Percentiles rank a stretch among this genome's conserved stretches.
These are phyloP conservation scores for Aplysia californica DNA, from an alignment of 1,140 invertebrate genomes.

Conservation along the genomic window DNA sequence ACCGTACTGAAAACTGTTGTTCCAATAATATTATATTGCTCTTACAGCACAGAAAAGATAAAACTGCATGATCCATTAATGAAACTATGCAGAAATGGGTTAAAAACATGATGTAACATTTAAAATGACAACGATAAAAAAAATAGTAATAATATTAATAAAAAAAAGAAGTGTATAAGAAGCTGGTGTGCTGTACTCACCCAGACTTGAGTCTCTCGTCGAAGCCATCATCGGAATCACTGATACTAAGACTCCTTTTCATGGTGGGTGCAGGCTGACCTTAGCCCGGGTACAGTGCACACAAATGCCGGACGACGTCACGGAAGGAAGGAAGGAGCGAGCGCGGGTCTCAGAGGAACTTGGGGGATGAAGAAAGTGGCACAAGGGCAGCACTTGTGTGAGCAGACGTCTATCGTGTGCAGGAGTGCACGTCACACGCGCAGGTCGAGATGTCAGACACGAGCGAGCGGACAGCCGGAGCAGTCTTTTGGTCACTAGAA, in stretches of 20 bases:
- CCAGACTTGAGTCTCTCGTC: conserved; percentile 67
- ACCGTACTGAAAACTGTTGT: no score
- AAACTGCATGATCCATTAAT: no score
- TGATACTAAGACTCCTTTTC: conserved; percentile 68
- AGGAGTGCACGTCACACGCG: background rate
- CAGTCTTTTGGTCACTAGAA: background rate
- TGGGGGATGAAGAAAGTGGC: background rate
- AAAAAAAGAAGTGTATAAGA: no score
- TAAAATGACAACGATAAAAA: no score
- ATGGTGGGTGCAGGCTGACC: conserved; percentile 37
- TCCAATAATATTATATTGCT: no score
- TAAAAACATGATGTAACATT: no score
- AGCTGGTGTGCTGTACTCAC: conserved; percentile 61
- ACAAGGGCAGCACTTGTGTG: background rate
- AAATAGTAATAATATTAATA: no score
- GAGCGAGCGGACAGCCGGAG: background rate
- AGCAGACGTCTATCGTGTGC: background rate
- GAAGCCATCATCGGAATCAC: conserved; percentile 67
- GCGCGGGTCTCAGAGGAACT: background rate
- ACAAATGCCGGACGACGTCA: background rate
- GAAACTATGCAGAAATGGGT: no score
- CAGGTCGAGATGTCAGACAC: background rate
- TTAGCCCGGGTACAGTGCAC: background rate
- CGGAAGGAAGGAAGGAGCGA: background rate
- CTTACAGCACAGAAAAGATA: no score